Percentiles rank a stretch among this genome's conserved stretches.
Conservation (phyloP, 2,113 vertebrate genomes). For the Passer montanus region DNA sequence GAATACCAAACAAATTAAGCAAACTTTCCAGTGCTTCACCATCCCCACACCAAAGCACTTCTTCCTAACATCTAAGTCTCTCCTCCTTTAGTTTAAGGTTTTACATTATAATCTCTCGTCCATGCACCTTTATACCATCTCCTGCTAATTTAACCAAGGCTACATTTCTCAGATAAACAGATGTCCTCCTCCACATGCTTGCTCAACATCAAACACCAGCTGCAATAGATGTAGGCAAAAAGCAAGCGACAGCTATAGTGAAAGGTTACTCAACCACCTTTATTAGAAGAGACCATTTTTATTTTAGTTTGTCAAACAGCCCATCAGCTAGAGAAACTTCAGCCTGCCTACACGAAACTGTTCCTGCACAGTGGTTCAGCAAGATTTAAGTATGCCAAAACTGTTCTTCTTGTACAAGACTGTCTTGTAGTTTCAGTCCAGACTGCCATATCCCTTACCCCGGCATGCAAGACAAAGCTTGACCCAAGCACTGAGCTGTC, state of each 20-base stretch:
- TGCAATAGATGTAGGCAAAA: neutral
- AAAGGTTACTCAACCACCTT: neutral
- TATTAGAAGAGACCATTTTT: neutral
- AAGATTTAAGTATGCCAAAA: neutral
- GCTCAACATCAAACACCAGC: neutral
- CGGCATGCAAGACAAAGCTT: too few relatives aligned
- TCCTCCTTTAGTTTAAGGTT: neutral
- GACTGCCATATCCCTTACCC: neutral
- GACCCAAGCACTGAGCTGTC: fast-evolving
- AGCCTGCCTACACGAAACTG: neutral
- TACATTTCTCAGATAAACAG: neutral
- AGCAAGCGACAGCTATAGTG: neutral
- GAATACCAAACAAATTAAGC: neutral
- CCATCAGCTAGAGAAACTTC: neutral
- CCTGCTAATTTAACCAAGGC: neutral
- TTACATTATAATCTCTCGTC: neutral
- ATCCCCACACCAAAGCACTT: neutral
- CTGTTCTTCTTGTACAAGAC: neutral
- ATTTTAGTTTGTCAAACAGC: neutral
- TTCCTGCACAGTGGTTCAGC: neutral
- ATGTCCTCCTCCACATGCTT: neutral
- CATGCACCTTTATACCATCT: neutral
- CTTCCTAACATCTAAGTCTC: neutral
- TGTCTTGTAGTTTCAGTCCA: neutral
- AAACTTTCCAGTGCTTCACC: neutral